phyloP scores from a whole-genome alignment of 2,113 vertebrate genomes.

The Takifugu bimaculatus region DNA sequence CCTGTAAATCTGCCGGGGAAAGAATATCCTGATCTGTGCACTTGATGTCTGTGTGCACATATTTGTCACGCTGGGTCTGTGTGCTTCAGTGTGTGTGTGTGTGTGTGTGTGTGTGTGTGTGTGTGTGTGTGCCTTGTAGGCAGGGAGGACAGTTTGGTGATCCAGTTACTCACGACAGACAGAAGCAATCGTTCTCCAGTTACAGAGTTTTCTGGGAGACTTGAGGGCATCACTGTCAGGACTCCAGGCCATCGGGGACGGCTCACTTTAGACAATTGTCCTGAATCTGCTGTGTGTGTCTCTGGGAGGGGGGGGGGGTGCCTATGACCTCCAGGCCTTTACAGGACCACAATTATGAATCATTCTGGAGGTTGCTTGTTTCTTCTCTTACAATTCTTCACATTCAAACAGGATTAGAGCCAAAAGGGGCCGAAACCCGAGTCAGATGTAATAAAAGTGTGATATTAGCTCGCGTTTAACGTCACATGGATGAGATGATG shows the following conservation, averaged over 20 bases:
- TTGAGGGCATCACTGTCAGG: constrained; percentile 70
- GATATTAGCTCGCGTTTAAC: constrained; percentile 3
- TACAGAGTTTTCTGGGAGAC: constrained; percentile 67
- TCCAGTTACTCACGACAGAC: constrained; percentile 71
- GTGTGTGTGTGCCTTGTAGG: constrained; percentile 25
- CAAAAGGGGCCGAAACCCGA: background rate
- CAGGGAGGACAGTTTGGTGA: constrained; percentile 45
- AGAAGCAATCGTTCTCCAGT: constrained; percentile 69
- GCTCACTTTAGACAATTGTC: constrained; percentile 63
- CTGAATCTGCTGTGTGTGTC: constrained; percentile 49
- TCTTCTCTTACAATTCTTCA: constrained; percentile 9
- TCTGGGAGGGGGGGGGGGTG: constrained; percentile 2
- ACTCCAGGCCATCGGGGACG: constrained; percentile 64
- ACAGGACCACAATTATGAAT: background rate
- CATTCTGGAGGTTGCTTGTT: constrained; percentile 43
- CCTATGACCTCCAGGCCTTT: constrained; percentile 42
- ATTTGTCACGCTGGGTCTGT: background rate
- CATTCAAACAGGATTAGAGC: background rate
- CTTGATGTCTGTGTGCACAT: no score
- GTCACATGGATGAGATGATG: background rate
- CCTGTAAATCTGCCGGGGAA: constrained; percentile 19
- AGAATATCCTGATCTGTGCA: constrained; percentile 11
- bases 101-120: constrained; percentile 5
- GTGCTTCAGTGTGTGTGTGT: constrained; percentile 5
- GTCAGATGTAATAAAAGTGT: constrained; percentile 5